Evolutionary conservation across 2,888 invertebrate genomes (phyloP).

Genomic region (Arge pagana): DNA sequence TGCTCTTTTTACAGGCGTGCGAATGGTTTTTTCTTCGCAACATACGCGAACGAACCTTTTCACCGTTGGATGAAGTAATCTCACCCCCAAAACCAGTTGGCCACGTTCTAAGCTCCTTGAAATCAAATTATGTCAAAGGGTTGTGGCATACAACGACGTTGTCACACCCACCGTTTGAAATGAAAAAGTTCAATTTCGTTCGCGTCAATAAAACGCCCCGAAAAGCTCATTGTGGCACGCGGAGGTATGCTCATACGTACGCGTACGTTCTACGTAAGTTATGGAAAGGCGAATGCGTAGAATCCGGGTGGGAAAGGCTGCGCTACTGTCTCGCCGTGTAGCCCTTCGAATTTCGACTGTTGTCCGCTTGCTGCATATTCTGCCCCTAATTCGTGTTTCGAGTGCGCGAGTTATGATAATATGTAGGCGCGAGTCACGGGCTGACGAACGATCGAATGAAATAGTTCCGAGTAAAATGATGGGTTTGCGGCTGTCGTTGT

Average conservation of each 20-base stretch:
- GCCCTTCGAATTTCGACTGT: conserved; percentile 1
- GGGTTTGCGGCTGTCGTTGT: conserved; percentile 34
- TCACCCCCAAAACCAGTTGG: no score
- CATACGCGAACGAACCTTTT: no score
- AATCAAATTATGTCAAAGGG: background rate
- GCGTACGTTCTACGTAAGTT: no score
- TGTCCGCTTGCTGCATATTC: background rate
- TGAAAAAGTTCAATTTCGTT: conserved; percentile 9
- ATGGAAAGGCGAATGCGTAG: no score
- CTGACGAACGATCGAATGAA: conserved; percentile 26
- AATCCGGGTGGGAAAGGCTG: no score
- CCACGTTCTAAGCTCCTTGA: no score
- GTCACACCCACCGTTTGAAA: conserved; percentile 6
- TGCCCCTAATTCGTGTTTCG: no score
- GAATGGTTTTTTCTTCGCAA: no score
- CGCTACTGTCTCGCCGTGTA: no score
- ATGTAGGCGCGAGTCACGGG: background rate
- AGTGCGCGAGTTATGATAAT: conserved; percentile 5
- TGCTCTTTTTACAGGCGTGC: no score
- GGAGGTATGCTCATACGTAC: background rate
- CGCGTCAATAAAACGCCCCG: conserved; percentile 19
- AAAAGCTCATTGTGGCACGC: conserved; percentile 1
- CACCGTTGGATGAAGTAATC: no score
- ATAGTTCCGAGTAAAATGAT: conserved; percentile 36
- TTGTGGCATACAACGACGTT: background rate